Evolutionary conservation across 2,797 vertebrate genomes (phyloP), one percentile per base, ranked within the genome.

Genomic region (Ctenochaetus hawaiiensis): DNA sequence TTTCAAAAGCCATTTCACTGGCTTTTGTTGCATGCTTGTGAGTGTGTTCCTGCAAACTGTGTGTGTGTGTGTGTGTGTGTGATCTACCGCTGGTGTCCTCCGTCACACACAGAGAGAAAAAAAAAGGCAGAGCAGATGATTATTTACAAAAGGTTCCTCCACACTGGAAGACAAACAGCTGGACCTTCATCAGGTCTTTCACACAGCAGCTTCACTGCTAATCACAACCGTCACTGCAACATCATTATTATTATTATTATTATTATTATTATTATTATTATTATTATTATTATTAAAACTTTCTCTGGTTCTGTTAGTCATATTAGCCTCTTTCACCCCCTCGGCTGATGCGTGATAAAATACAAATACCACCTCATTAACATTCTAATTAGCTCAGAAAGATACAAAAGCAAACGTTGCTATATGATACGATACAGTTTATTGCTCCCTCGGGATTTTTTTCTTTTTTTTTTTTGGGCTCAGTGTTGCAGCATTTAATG

Each of bases 1-100:
- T 81, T 86, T 88, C 76, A 90, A 83, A 89, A 82, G 83, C 80
- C 75, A 87, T 87, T 85, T 87, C 59, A 76, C 58, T 78, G 67
- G 78, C 88, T 85, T 91, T 91, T 85, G 74, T 87, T 81, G 64
- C 4, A 14, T 6, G 64, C 4, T 12, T 6, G 47, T 54, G 43
- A 57, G 76, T 67, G 57, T 64, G 57, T 65, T 69, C 77, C 26
- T 26, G 26, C 26, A n/a, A n/a, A n/a, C n/a, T 59, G 70, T 58
- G 57, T 51, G 65, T 58, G 41, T n/a, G 26, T 11, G 45, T 8
- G 56, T 2, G 37, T 11, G 34, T 11, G 48, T 18, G 10, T 23
- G 65, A 72, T 64, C 66, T 52, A 72, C 49, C 63, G 65, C 18
- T 41, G 23, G 48, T 72, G 82, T 71, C 72, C 67, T 76, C 77